A percentile compares a stretch with the other conserved stretches of the same genome.
Conservation (phyloP, 2,797 vertebrate genomes). For the Acanthurus tractus region DNA sequence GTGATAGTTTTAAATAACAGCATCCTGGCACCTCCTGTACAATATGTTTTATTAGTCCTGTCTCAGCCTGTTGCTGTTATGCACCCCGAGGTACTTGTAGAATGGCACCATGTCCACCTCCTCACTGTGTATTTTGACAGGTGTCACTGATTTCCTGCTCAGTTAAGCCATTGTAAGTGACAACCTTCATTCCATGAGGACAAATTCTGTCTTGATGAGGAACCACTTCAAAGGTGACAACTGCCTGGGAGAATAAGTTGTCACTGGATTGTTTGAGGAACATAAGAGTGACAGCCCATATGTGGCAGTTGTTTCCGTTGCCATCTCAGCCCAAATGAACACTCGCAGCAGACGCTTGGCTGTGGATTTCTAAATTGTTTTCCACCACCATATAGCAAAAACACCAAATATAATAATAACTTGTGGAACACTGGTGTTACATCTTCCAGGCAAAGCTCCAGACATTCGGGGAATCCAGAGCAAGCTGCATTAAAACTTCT, state of each 20-base stretch:
- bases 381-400: slow-evolving; percentile 28
- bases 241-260: slow-evolving; percentile 68
- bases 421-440: slow-evolving; percentile 31
- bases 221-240: slow-evolving; percentile 73
- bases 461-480: slow-evolving; percentile 26
- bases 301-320: slow-evolving; percentile 47
- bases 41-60: slow-evolving; percentile 67
- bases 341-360: slow-evolving; percentile 45
- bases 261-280: slow-evolving; percentile 63
- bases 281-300: slow-evolving; percentile 62
- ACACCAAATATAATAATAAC: slow-evolving; percentile 54
- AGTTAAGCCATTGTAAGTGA: slow-evolving; percentile 70
- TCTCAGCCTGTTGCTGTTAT: slow-evolving; percentile 63
- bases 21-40: slow-evolving; percentile 58
- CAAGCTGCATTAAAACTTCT: slow-evolving; percentile 29
- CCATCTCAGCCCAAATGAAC: slow-evolving; percentile 64
- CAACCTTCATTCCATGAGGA: slow-evolving; percentile 71
- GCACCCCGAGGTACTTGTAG: slow-evolving; percentile 49
- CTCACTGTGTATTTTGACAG: slow-evolving; percentile 73
- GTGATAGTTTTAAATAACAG: slow-evolving; percentile 57
- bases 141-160: slow-evolving; percentile 67
- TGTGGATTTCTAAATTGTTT: slow-evolving; percentile 51
- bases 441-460: slow-evolving; percentile 32
- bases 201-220: slow-evolving; percentile 70
- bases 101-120: slow-evolving; percentile 64